Evolutionary conservation across 2,797 vertebrate species (phyloP), one percentile per base, ranked within the genome.

Genomic region (Myiotriccus ornatus): DNA sequence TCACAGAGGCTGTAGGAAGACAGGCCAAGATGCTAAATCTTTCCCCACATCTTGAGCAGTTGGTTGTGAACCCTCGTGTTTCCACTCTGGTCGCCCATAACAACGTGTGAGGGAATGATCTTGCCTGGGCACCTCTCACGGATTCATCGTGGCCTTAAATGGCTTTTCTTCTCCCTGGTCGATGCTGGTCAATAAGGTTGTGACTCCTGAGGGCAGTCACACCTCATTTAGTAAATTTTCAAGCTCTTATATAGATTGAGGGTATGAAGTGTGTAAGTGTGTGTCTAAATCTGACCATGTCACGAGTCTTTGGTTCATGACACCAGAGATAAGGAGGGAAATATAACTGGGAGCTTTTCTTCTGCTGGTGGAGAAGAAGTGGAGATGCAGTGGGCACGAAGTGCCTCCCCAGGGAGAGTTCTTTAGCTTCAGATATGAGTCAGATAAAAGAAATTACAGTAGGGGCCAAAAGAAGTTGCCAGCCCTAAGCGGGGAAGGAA

Each of bases 71-170:
- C 57, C 44, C 27, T 28, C 16, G 11, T 2, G 2, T 71, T 82
- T 64, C 35, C 22, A 35, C 24, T 55, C 34, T 25, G 14, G 47
- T n/a, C 39, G 46, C 39, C 17, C 5, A 3, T 44, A 41, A 5
- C 20, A 52, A 56, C 0, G 3, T 24, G 14, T 24, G 25, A 43
- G 52, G n/a, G 27, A 9, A 28, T 28, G 28, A 21, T 55, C 28
- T 20, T 57, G 79, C 52, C 34, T 1, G 4, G 70, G 32, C 37
- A 35, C 3, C 18, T 53, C 35, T 30, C 30, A 5, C 0, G 0
- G 44, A 46, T 46, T 47, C 39, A 19, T 37, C 44, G 7, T 4
- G 11, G 30, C n/a, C 37, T 82, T 44, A 32, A 63, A 44, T 7
- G 32, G 17, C 35, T 69, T 84, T 74, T 56, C 25, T 41, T 43